phyloP scores from a whole-genome alignment of 2,888 invertebrate genomes.

The Harpalus rufipes region DNA sequence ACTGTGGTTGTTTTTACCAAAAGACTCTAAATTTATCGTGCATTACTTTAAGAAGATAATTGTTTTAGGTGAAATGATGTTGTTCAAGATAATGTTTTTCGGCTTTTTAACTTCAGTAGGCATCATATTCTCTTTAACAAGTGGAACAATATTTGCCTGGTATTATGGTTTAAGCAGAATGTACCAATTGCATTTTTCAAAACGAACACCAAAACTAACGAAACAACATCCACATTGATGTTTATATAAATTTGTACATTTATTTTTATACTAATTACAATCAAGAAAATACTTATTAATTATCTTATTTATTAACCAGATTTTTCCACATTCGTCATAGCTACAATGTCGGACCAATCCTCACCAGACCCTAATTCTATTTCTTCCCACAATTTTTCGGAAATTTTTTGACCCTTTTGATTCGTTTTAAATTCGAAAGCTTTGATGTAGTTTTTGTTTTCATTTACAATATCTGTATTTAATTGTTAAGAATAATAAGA shows the following conservation, averaged over 20 bases:
- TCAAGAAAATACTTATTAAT: background rate
- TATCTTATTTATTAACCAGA: background rate
- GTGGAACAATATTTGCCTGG: slow-evolving; percentile 58
- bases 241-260: slow-evolving; percentile 13
- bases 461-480: slow-evolving; percentile 43
- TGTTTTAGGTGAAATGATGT: slow-evolving; percentile 59
- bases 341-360: background rate
- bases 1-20: no score
- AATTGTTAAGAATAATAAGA: slow-evolving; percentile 38
- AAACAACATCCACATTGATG: slow-evolving; percentile 13
- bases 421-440: slow-evolving; percentile 33
- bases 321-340: background rate
- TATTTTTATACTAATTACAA: slow-evolving; percentile 39
- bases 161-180: slow-evolving; percentile 60
- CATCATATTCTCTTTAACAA: slow-evolving; percentile 52
- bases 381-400: slow-evolving; percentile 46
- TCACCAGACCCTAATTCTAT: background rate
- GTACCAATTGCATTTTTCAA: slow-evolving; percentile 44
- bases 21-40: no score
- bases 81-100: slow-evolving; percentile 55
- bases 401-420: background rate
- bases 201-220: slow-evolving; percentile 8
- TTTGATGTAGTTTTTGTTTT: slow-evolving; percentile 11
- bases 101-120: slow-evolving; percentile 59
- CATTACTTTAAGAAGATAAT: background rate